Conservation (phyloP, 2,888 invertebrate genomes). For the Rhorus exstirpatorius region DNA sequence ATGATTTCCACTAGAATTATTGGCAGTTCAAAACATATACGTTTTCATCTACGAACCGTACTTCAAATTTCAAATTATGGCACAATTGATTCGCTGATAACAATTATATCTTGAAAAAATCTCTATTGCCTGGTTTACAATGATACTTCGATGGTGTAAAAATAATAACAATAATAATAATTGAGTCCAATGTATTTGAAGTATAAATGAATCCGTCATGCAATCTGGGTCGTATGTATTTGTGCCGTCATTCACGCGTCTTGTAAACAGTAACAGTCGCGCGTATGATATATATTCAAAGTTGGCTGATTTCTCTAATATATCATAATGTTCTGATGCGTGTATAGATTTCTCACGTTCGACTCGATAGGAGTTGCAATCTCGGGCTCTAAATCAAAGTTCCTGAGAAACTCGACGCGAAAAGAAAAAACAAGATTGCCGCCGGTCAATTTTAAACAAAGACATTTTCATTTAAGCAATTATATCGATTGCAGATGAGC, state of each 20-base stretch:
- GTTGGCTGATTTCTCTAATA: constrained; percentile 78
- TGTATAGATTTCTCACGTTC: constrained; percentile 72
- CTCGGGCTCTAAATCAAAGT: constrained; percentile 72
- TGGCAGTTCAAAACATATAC: no score
- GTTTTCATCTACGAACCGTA: no score
- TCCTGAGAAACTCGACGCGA: constrained; percentile 21
- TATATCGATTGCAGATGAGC: no score
- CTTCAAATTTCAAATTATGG: no score
- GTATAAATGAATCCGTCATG: neutral
- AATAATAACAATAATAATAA: no score
- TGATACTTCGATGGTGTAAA: no score
- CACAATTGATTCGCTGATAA: no score
- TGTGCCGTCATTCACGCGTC: constrained; percentile 74
- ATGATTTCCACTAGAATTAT: no score
- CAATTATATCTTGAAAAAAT: no score
- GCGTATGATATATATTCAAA: constrained; percentile 77
- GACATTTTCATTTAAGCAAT: no score
- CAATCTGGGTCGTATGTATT: constrained; percentile 51
- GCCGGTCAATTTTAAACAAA: neutral
- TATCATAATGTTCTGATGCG: constrained; percentile 76
- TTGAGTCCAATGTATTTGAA: no score
- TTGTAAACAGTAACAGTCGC: constrained; percentile 71
- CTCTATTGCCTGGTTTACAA: no score
- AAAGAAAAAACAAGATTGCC: neutral
- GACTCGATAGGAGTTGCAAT: constrained; percentile 57